Percentiles rank a stretch among this genome's conserved stretches.
These are phyloP conservation scores for Cirrhinus molitorella DNA, from an alignment of 2,797 vertebrate genomes.

Conservation along the genomic window DNA sequence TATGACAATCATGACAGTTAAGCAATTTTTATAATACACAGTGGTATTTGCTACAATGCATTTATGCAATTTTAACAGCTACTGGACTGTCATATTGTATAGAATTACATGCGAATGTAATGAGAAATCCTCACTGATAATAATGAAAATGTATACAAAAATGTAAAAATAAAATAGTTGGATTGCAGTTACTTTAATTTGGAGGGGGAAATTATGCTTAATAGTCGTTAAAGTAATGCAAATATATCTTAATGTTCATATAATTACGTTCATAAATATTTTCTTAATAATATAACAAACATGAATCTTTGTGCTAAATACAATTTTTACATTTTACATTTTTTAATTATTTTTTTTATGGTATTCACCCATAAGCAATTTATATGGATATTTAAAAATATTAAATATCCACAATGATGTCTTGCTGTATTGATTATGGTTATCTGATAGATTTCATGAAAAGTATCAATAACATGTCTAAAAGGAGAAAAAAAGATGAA, in stretches of 20 bases:
- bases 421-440: background rate
- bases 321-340: background rate
- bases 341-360: background rate
- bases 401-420: background rate
- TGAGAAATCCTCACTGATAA: no score
- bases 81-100: background rate
- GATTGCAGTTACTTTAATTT: background rate
- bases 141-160: background rate
- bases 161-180: background rate
- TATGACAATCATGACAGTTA: background rate
- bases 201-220: no score
- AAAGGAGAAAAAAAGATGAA: background rate
- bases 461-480: background rate
- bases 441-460: background rate
- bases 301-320: background rate
- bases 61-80: background rate
- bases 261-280: background rate
- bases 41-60: background rate
- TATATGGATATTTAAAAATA: background rate
- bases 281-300: no score
- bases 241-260: background rate
- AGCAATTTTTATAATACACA: background rate
- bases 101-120: background rate
- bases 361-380: background rate
- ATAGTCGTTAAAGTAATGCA: background rate